phyloP scores from a whole-genome alignment of 2,888 invertebrate species.

The Plemyria rubiginata region DNA sequence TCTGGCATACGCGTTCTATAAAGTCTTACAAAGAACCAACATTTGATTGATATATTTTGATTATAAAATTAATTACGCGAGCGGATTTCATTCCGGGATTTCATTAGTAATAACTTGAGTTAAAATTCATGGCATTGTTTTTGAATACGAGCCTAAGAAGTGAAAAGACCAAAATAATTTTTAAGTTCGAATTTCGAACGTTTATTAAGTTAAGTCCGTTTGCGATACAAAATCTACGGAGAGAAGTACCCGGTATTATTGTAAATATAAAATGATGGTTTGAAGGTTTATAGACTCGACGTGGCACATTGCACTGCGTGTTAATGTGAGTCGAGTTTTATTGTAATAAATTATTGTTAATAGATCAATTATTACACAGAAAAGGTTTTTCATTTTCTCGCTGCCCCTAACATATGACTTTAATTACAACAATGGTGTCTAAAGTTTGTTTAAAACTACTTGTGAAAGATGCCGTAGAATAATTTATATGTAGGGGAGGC shows the following conservation, averaged over 20 bases:
- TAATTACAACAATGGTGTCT: neutral
- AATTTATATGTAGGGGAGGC: too few species aligned
- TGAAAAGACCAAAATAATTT: constrained; percentile 11
- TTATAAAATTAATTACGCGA: too few species aligned
- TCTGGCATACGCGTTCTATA: too few species aligned
- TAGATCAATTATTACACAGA: constrained; percentile 76
- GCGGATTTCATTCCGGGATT: too few species aligned
- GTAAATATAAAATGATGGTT: constrained; percentile 73
- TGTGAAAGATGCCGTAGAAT: too few species aligned
- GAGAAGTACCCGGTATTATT: constrained; percentile 46
- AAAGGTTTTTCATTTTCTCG: constrained; percentile 27
- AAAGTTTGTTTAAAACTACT: too few species aligned
- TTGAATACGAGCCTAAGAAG: neutral
- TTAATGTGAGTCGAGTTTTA: constrained; percentile 73
- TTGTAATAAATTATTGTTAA: constrained; percentile 83
- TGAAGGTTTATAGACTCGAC: constrained; percentile 57
- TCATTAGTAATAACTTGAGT: neutral
- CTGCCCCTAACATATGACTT: constrained; percentile 1
- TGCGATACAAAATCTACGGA: constrained; percentile 27
- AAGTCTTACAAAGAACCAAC: too few species aligned
- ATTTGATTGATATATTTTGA: too few species aligned
- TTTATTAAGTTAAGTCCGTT: constrained; percentile 5
- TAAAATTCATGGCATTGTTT: neutral
- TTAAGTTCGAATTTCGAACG: neutral
- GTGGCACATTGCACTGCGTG: constrained; percentile 65